Base-by-base conservation (phyloP, 2,888 invertebrate genomes). In the Coelopa pilipes region DNA sequence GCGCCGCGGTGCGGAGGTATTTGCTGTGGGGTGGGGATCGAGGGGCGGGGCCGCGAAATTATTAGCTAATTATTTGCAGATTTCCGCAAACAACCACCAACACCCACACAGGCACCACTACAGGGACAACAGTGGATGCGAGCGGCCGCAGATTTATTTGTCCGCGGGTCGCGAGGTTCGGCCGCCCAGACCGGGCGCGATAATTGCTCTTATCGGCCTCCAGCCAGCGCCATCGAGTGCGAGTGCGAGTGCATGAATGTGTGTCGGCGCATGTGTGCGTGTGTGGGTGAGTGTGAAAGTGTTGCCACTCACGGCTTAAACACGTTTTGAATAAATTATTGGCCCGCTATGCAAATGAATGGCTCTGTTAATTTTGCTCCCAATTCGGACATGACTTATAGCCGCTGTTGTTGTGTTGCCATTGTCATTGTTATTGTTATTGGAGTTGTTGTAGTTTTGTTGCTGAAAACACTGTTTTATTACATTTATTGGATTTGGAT, bases 121-220 rank as follows among this genome's bases (percentile, higher is more conserved):
- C 34, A 34, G 34, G 34, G 34, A 34, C 34, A 34, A 34, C 34
- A 34, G 34, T 4, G 34, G 34, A 34, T 7, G 34, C 34, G 34
- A 7, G 34, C 34, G 34, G 34, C 34, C 34, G 34, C 34, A 34
- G 19, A 5, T 47, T 49, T 59, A 70, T 70, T 70, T 70, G 49
- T 70, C 60, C 50, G 21, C 12, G 15, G 24, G 49, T 59, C 62
- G 50, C 24, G 24, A 34, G 34, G 34, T 34, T 34, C 34, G 4
- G 34, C 2, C 34, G 34, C n/a, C 45, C 57, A 57, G 46, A 65
- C 63, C 19, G 59, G 69, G 46, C n/a, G 82, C 83, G 82, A 81
- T 82, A 82, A 82, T 82, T 81, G 82, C 82, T 81, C 81, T 83
- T 83, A 82, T 83, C 83, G 77, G 76, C 68, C 62, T 63, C 49